Evolutionary conservation across 2,888 invertebrate genomes (phyloP), one percentile per base, ranked within the genome.

Genomic region (Kryphioiulus occultus): DNA sequence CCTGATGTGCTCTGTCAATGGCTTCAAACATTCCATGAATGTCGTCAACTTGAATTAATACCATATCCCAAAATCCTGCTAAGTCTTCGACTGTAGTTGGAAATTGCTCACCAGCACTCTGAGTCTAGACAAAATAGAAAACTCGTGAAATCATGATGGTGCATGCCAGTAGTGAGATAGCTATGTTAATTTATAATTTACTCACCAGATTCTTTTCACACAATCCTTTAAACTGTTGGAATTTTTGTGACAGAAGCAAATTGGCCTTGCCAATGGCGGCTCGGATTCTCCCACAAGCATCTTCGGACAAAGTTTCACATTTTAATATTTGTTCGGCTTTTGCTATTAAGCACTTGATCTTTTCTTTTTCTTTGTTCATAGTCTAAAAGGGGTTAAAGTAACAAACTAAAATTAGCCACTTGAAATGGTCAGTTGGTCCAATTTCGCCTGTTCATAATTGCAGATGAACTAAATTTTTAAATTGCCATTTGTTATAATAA

Each of bases 31-130:
- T 93, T 5, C 94, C 94, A 91, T 97, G 95, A 87, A 98, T 95
- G 91, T 98, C 96, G 89, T 95, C 94, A 30, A 98, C 96, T 93
- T 98, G 98, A 86, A 98, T 94, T 92, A 95, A 95, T 42, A 98
- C 97, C 97, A 99, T 98, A 92, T 99, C 98, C 98, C 98, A 99
- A 93, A 99, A 99, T 0, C 98, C 99, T 90, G 96, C 97, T 89
- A 99, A 93, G 92, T 99, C 99, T 90, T 96, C 95, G 89, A 95
- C 93, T 0, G 97, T 98, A 12, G 98, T 98, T 12, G 96, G 96
- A 92, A 96, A 97, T 89, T 95, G 95, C 91, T 97, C 97, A 89
- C 95, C 95, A 35, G 94, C 94, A 7, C 94, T 93, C 91, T 95
- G 94, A 91, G 94, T 95, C 94, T 94, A 89, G 19, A 90, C 15